Evolutionary conservation across 1,140 invertebrate genomes (phyloP), one percentile per base, ranked within the genome.

Genomic region (Zaprionus kolodkinae): DNA sequence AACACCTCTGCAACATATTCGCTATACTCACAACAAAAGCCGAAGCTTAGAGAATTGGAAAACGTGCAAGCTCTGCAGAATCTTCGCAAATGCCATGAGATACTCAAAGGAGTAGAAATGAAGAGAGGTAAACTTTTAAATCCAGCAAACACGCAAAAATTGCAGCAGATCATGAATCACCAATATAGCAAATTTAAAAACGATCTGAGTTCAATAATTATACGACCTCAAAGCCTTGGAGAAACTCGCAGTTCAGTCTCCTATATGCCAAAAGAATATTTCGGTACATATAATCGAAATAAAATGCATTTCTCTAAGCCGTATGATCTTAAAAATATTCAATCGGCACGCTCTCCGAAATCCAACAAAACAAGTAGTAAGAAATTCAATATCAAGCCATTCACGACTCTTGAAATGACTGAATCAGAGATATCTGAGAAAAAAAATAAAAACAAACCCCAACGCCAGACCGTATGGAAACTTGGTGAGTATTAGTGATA

Each of bases 41-140:
- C 7, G 12, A 33, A 11, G n/a, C 27, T 9, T 7, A 40, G 38
- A 15, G 11, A 15, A 7, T 30, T 30, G 3, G 69, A 72, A 40
- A 38, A n/a, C 12, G n/a, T 33, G 2, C 13, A 25, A n/a, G 76
- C 76, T 27, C 36, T 43, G 11, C 55, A 27, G 0, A 72, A 62
- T 27, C 30, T 66, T 0, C 63, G 35, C 36, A 60, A 64, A 21
- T 66, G 65, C 30, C 74, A 73, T 9, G 62, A 73, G 2, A 55
- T 64, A 17, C 38, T 79, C 0, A 69, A 48, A 25, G 52, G 21
- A 0, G n/a, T 38, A 12, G 54, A 35, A 4, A 0, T 50, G 0
- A n/a, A 6, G 3, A 15, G n/a, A 25, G 27, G 12, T 12, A 4
- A 1, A 43, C 13, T 33, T 7, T 27, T 70, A 6, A 35, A 1